Evolutionary conservation across 2,888 invertebrate species (phyloP).

Genomic region (Hoplodrina blanda): DNA sequence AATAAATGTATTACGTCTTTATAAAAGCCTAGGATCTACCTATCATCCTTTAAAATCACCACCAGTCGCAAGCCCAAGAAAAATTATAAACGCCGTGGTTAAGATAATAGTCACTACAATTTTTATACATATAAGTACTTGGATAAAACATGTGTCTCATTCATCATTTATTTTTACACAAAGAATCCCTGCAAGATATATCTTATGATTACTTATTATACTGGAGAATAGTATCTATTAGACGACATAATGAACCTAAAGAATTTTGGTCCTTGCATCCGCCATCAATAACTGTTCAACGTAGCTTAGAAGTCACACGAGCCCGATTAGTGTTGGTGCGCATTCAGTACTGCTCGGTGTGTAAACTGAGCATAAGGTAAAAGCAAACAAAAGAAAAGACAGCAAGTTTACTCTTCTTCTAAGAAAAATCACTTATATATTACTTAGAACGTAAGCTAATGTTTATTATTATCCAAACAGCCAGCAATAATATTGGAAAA

Average conservation of each 20-base stretch:
- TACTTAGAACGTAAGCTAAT: constrained; percentile 2
- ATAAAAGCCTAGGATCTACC: too few species aligned
- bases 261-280: neutral
- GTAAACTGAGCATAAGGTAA: constrained; percentile 32
- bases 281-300: neutral
- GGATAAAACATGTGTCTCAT: too few species aligned
- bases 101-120: too few species aligned
- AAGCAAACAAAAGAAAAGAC: constrained; percentile 32
- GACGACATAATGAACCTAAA: neutral
- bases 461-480: neutral
- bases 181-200: neutral
- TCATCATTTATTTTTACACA: neutral
- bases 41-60: too few species aligned
- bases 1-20: too few species aligned
- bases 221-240: neutral
- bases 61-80: too few species aligned
- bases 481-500: neutral
- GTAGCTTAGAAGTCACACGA: neutral
- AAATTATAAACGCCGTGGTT: too few species aligned
- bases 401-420: constrained; percentile 10
- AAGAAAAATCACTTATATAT: constrained; percentile 19
- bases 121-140: too few species aligned
- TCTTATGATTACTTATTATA: neutral
- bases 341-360: constrained; percentile 1
- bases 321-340: constrained; percentile 3